Conservation (phyloP, 2,113 vertebrate genomes). For the Taurulus bubalis region DNA sequence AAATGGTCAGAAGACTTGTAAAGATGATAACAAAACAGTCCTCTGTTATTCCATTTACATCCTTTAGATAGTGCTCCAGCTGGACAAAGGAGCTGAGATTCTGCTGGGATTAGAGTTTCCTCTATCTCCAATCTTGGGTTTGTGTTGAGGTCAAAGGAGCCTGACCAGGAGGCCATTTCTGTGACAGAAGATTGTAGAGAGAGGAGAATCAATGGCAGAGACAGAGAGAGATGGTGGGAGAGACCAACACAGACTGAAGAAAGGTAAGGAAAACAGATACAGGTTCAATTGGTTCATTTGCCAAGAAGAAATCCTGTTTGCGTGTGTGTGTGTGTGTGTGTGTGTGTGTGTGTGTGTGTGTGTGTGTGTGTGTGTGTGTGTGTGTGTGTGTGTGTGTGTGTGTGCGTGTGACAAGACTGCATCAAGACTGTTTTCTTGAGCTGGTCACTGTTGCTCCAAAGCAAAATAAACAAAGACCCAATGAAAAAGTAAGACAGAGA, state of each 20-base stretch:
- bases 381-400: too few relatives aligned
- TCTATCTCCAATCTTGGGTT: slow-evolving; percentile 15
- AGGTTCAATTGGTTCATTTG: slow-evolving; percentile 43
- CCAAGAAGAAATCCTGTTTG: slow-evolving; percentile 20
- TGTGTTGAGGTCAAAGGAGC: slow-evolving; percentile 22
- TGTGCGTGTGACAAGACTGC: too few relatives aligned
- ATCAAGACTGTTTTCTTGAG: slow-evolving; percentile 24
- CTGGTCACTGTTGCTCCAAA: slow-evolving; percentile 25
- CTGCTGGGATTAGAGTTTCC: slow-evolving; percentile 15
- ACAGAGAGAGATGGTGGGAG: background rate
- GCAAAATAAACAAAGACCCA: background rate
- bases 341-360: too few relatives aligned
- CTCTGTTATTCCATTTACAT: background rate
- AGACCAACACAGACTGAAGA: slow-evolving; percentile 16
- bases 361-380: too few relatives aligned
- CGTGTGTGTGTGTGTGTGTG: slow-evolving; percentile 13
- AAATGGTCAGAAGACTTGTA: too few relatives aligned
- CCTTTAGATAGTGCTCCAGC: background rate
- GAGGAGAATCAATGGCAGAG: slow-evolving; percentile 56
- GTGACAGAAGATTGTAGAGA: slow-evolving; percentile 42
- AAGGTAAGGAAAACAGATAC: slow-evolving; percentile 17
- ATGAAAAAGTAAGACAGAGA: background rate
- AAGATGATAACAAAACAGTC: too few relatives aligned
- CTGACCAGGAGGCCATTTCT: slow-evolving; percentile 14
- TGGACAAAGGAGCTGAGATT: background rate